phyloP scores from a whole-genome alignment of 1,140 invertebrate genomes.

The Brachionus asplanchnoidis region DNA sequence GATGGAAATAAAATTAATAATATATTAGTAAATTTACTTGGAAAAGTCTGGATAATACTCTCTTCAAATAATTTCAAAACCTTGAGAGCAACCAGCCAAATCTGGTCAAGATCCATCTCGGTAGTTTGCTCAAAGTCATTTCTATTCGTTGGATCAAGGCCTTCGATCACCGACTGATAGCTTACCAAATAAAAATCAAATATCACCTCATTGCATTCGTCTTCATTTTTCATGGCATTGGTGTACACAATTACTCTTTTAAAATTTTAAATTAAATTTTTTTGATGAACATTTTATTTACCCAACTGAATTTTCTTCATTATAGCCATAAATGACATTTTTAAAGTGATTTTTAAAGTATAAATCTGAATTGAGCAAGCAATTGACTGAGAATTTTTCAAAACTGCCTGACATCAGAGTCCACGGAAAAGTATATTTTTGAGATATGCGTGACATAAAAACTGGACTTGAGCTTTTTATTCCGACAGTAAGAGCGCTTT shows the following conservation, averaged over 20 bases:
- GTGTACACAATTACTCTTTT: background rate
- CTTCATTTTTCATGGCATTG: background rate
- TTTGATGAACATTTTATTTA: background rate
- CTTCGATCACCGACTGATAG: background rate
- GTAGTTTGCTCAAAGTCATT: conserved; percentile 27
- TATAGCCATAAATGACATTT: conserved; percentile 13
- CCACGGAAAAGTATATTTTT: conserved; percentile 39
- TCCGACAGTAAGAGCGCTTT: background rate
- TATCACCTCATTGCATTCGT: background rate
- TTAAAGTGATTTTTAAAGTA: conserved; percentile 16
- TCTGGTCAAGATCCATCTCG: conserved; percentile 32
- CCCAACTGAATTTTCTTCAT: conserved; percentile 36
- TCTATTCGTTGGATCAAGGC: background rate
- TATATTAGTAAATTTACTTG: background rate
- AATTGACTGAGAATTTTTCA: conserved; percentile 37
- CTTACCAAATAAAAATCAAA: conserved; percentile 33
- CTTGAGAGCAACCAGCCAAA: conserved; percentile 26
- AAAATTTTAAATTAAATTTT: background rate
- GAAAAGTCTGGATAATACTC: background rate
- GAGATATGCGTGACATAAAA: conserved; percentile 17
- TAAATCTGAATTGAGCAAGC: conserved; percentile 2
- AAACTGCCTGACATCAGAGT: background rate
- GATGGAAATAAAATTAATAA: background rate
- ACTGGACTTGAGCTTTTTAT: background rate
- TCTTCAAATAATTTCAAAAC: conserved; percentile 35